These are phyloP conservation scores for Hypomecis atomaria DNA, from an alignment of 2,888 invertebrate genomes.

Conservation along the genomic window DNA sequence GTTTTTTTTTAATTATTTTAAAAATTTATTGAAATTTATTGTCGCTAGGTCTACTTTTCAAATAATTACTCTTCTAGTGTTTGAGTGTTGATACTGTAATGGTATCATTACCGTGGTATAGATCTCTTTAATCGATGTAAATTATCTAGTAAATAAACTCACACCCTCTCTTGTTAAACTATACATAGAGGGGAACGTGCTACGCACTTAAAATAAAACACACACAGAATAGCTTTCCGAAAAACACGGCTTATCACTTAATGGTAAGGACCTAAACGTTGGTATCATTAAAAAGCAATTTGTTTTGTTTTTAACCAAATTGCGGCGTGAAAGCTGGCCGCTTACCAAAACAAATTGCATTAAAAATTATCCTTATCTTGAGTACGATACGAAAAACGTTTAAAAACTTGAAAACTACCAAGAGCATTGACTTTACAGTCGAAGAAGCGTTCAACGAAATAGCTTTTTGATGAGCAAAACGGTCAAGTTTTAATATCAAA, in stretches of 20 bases:
- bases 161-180: too few relatives aligned
- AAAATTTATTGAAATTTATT: too few relatives aligned
- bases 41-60: too few relatives aligned
- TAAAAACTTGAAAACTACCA: constrained; percentile 1
- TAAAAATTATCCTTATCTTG: not conserved
- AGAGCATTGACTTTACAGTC: not conserved
- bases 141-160: too few relatives aligned
- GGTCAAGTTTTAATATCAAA: constrained; percentile 22
- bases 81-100: too few relatives aligned
- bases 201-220: too few relatives aligned
- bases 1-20: too few relatives aligned
- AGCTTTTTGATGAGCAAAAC: constrained; percentile 26
- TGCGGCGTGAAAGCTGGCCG: not conserved
- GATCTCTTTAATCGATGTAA: too few relatives aligned
- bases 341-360: not conserved
- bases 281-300: constrained; percentile 29
- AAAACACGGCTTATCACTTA: constrained; percentile 1
- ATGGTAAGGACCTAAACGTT: constrained; percentile 10
- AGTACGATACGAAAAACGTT: not conserved
- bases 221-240: not conserved
- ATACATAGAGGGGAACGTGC: too few relatives aligned
- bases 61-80: too few relatives aligned
- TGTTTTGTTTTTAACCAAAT: constrained; percentile 10
- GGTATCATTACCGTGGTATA: too few relatives aligned
- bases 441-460: constrained; percentile 18